A percentile compares a stretch with the other conserved stretches of the same genome.
phyloP scores from a whole-genome alignment of 2,797 vertebrate species.

The Amazona ochrocephala region DNA sequence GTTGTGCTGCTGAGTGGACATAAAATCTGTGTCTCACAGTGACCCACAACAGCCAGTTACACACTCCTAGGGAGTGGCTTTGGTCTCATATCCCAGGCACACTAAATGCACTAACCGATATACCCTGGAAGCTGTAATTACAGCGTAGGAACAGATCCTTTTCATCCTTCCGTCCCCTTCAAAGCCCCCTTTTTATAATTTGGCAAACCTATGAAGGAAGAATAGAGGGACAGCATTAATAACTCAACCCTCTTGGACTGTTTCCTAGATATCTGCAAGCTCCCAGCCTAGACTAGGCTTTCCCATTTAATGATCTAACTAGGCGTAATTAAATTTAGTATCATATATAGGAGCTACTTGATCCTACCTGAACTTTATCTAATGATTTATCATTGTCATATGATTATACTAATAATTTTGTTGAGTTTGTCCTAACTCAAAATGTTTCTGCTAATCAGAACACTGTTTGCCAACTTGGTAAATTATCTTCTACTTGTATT shows the following conservation, averaged over 20 bases:
- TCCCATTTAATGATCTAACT: neutral
- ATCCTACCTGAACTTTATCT: conserved; percentile 18
- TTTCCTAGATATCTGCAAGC: neutral
- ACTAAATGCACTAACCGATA: neutral
- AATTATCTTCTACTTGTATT: conserved; percentile 29
- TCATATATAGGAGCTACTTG: neutral
- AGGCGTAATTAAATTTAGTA: neutral
- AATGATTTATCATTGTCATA: conserved; percentile 24
- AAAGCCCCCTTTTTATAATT: neutral
- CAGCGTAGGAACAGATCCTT: neutral
- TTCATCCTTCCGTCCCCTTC: neutral
- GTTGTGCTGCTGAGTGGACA: neutral
- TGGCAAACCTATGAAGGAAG: accelerated
- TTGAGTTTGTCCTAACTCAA: neutral
- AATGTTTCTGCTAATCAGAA: conserved; percentile 47
- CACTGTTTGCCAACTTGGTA: conserved; percentile 16
- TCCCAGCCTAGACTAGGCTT: neutral
- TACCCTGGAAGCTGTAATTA: neutral
- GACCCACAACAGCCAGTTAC: neutral
- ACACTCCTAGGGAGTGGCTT: neutral
- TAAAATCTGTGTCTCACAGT: accelerated
- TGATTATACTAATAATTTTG: conserved; percentile 4
- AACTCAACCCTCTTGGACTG: neutral
- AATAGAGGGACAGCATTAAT: neutral
- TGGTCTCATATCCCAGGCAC: neutral